phyloP scores from a whole-genome alignment of 2,797 vertebrate species.

The Craterocephalus amniculus region DNA sequence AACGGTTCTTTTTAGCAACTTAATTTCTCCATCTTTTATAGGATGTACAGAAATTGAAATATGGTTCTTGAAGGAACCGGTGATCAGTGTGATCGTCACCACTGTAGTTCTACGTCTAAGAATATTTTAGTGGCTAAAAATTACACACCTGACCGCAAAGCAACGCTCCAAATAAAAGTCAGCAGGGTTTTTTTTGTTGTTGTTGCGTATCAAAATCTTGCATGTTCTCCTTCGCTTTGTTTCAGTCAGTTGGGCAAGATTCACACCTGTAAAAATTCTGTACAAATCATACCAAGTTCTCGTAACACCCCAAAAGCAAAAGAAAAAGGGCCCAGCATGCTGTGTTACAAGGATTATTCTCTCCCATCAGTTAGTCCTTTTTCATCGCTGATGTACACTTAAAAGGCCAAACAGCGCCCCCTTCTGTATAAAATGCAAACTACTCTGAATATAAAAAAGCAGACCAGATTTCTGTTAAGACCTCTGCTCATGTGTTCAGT shows the following conservation, averaged over 20 bases:
- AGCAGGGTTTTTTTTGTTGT: not conserved
- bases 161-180: conserved; percentile 19
- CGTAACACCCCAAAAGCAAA: conserved; percentile 75
- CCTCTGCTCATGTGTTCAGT: conserved; percentile 48
- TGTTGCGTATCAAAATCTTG: not conserved
- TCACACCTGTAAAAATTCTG: conserved; percentile 67
- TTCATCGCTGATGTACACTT: conserved; percentile 45
- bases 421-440: conserved; percentile 78
- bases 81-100: conserved; percentile 49
- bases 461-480: conserved; percentile 29
- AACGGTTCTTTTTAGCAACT: conserved; percentile 64
- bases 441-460: conserved; percentile 54
- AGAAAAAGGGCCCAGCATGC: conserved; percentile 46
- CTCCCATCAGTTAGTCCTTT: conserved; percentile 40
- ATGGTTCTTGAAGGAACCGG: conserved; percentile 43
- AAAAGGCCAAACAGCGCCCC: conserved; percentile 64
- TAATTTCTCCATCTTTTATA: conserved; percentile 49
- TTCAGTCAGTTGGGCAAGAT: conserved; percentile 50
- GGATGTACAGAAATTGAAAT: conserved; percentile 60
- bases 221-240: conserved; percentile 21
- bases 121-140: conserved; percentile 50
- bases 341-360: conserved; percentile 31
- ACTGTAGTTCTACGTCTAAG: conserved; percentile 35
- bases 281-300: conserved; percentile 70
- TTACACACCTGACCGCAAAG: conserved; percentile 48